phyloP scores from a whole-genome alignment of 2,888 invertebrate genomes.

The Siphlonurus alternatus region DNA sequence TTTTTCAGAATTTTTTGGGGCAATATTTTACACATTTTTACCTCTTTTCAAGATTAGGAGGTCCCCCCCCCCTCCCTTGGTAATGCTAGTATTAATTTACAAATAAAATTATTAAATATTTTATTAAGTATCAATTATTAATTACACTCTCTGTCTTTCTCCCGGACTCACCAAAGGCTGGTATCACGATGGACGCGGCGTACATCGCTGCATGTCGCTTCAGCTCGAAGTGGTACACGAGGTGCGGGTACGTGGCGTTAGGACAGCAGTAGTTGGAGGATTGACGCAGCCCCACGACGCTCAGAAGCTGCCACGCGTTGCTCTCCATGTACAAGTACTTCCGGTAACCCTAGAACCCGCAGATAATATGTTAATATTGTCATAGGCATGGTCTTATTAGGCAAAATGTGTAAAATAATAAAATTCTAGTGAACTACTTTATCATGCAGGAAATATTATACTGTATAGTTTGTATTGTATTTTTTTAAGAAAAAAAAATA shows the following conservation, averaged over 20 bases:
- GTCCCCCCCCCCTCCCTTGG: neutral
- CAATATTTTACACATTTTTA: no score
- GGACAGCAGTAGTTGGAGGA: conserved; percentile 36
- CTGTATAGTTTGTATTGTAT: neutral
- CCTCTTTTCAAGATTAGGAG: no score
- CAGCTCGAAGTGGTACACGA: conserved; percentile 38
- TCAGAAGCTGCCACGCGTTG: conserved; percentile 39
- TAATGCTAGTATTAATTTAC: neutral
- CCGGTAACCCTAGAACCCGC: neutral
- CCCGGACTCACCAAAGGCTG: conserved; percentile 27
- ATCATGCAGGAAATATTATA: conserved; percentile 20
- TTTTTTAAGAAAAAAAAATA: no score
- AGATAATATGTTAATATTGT: neutral
- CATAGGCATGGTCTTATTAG: no score
- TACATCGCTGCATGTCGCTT: conserved; percentile 38
- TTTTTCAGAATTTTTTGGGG: no score
- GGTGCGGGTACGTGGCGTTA: conserved; percentile 40
- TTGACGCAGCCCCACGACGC: conserved; percentile 28
- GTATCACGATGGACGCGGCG: conserved; percentile 38
- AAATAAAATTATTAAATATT: neutral
- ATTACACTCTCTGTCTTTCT: neutral
- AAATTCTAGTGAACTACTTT: no score
- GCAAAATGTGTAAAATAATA: no score
- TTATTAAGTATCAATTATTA: neutral
- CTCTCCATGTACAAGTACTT: conserved; percentile 16